Evolutionary conservation across 2,888 invertebrate species (phyloP).

Genomic region (Heliconius ismenius): DNA sequence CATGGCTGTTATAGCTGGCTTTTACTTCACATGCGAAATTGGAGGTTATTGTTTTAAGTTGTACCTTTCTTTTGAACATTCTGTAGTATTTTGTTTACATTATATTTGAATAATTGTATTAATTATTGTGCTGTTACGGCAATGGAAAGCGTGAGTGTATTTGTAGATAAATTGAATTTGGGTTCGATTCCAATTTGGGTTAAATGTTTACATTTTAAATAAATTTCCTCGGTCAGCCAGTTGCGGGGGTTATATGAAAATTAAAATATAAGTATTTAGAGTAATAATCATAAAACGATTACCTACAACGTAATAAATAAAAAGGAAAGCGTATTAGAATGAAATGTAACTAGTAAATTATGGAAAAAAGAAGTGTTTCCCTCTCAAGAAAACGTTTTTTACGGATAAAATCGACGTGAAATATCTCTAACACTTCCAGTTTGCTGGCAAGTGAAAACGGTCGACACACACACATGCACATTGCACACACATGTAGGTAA

Average conservation of each 20-base stretch:
- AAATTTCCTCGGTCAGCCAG: no score
- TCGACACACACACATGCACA: constrained; percentile 36
- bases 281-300: constrained; percentile 12
- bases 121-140: not conserved
- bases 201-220: not conserved
- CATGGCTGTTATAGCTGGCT: constrained; percentile 27
- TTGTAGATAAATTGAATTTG: not conserved
- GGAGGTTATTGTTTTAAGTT: constrained; percentile 2
- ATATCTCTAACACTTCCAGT: constrained; percentile 45
- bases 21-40: constrained; percentile 16
- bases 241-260: no score
- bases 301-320: constrained; percentile 16
- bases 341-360: constrained; percentile 18
- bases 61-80: constrained; percentile 12
- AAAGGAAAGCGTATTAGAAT: constrained; percentile 37
- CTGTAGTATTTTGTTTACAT: not conserved
- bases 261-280: not conserved
- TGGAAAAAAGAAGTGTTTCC: constrained; percentile 36
- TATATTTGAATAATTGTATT: not conserved
- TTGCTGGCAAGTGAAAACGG: constrained; percentile 45
- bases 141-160: not conserved
- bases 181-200: not conserved
- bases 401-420: constrained; percentile 31
- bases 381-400: constrained; percentile 40
- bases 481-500: constrained; percentile 31